Evolutionary conservation across 2,113 vertebrate species (phyloP).

Genomic region (Aleadryas rufinucha): DNA sequence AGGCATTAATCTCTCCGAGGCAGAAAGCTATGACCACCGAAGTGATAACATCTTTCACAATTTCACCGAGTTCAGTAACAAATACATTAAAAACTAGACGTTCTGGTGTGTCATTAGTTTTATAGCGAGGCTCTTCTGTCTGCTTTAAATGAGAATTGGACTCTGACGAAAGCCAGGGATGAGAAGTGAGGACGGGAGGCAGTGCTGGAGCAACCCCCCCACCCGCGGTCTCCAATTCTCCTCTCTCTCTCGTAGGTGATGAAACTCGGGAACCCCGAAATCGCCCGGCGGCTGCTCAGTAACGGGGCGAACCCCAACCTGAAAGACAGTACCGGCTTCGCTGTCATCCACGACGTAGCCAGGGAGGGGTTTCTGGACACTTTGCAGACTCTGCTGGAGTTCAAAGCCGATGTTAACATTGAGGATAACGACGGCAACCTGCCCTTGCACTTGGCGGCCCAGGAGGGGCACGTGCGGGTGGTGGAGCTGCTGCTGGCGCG

Average conservation of each 20-base stretch:
- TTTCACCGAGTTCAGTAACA: not conserved
- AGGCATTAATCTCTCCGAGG: not conserved
- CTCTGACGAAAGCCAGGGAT: not conserved
- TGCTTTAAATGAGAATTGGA: not conserved
- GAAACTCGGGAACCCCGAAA: conserved; percentile 78
- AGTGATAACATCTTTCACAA: not conserved
- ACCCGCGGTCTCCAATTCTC: not conserved
- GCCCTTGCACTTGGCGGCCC: conserved; percentile 87
- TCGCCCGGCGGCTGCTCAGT: conserved; percentile 75
- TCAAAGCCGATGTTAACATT: conserved; percentile 82
- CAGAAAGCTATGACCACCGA: not conserved
- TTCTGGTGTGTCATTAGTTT: not conserved
- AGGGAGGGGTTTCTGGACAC: conserved; percentile 86
- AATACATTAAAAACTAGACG: not conserved
- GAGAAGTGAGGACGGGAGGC: not conserved
- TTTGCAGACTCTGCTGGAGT: conserved; percentile 80
- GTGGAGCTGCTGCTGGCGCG: conserved; percentile 74
- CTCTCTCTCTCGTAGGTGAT: conserved; percentile 77
- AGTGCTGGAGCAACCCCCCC: not conserved
- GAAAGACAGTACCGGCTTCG: conserved; percentile 81
- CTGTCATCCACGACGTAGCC: conserved; percentile 87
- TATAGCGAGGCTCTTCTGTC: not conserved
- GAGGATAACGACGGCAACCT: conserved; percentile 83
- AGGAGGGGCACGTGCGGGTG: conserved; percentile 79
- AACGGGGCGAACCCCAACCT: conserved; percentile 81